Evolutionary conservation across 1,140 invertebrate genomes (phyloP), one percentile per base, ranked within the genome.

Genomic region (Penaeus vannamei): DNA sequence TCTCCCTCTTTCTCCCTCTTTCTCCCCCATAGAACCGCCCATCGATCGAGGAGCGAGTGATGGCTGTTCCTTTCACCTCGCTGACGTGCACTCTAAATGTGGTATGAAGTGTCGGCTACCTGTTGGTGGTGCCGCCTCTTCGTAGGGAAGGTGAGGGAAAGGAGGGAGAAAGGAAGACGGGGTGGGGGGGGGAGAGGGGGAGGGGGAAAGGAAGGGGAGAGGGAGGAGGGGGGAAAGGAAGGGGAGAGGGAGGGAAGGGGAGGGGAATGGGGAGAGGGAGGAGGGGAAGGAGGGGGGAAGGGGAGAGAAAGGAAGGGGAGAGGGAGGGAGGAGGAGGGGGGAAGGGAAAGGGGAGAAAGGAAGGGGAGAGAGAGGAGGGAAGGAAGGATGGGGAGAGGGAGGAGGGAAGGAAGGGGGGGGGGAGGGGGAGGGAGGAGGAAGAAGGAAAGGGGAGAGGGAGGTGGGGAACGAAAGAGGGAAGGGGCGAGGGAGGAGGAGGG

Each of bases 401-500:
- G 59, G 1, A 19, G 19, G 5, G 4, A 20, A 36, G 42, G 1
- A 1, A 10, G 5, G 76, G 1, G 29, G 8, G 26, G 53, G 36
- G 17, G 14, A 36, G 26, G 17, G 14, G 17, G 29, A 36, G 36
- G 29, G 29, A 46, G 36, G 59, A 12, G 17, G 29, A 3, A 32
- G 0, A 32, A 7, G 26, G 32, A 17, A 32, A 46, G 36, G 77
- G 59, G 17, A 8, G 36, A 46, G 32, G 59, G 77, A 80, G 77
- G 46, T 26, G 42, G 77, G 59, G 77, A 42, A 53, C 32, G 42
- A 36, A 53, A 36, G 77, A 80, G 32, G 59, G 77, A 80, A 26
- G 20, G 77, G 46, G 36, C 26, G 77, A 80, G 36, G 26, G 77
- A 80, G 77, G 59, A 36, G 20, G 77, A 79, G 77, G 77, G 42